Evolutionary conservation across 2,113 vertebrate species (phyloP), one percentile per base, ranked within the genome.

Genomic region (Turnix velox): DNA sequence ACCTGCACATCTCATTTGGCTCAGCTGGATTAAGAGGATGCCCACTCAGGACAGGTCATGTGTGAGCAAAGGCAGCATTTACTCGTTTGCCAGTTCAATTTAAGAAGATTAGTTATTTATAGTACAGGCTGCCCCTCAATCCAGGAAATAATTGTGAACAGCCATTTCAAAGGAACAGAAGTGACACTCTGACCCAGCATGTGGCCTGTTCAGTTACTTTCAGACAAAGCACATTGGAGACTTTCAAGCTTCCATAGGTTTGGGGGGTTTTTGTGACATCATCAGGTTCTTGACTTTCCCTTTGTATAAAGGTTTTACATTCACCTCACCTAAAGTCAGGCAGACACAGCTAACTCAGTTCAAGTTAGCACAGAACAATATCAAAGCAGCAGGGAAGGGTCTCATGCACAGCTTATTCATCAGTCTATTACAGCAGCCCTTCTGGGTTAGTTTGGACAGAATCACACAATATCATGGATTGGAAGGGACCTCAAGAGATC

Each of bases 101-200:
- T 76, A 84, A 73, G 65, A 88, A 90, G 54, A 71, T 0, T 0
- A 91, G 40, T 83, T 95, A 84, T 71, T 96, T 93, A 78, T 73
- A 92, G 82, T 46, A 67, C 22, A 54, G 68, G 37, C 69, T 93
- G 65, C 81, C 58, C 75, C 82, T 78, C 46, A 81, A 25, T 90
- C 62, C 73, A 84, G 87, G 76, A 93, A 91, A 74, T 37, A 93
- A 90, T 71, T 92, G 75, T 31, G 33, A 87, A 79, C 66, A 77
- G 86, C 75, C 20, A 88, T 73, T 94, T 86, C 92, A 91, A 90
- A 95, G 79, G 65, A 52, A 37, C 72, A 54, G 49, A 86, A 84
- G 52, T 23, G 37, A 91, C 87, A 94, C 65, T 31, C 65, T 88
- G 43, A 90, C 23, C 30, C 73, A 55, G 19, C 4, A 67, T 1